Evolutionary conservation across 2,797 vertebrate species (phyloP), one percentile per base, ranked within the genome.

Genomic region (Mionectes olivaceus): DNA sequence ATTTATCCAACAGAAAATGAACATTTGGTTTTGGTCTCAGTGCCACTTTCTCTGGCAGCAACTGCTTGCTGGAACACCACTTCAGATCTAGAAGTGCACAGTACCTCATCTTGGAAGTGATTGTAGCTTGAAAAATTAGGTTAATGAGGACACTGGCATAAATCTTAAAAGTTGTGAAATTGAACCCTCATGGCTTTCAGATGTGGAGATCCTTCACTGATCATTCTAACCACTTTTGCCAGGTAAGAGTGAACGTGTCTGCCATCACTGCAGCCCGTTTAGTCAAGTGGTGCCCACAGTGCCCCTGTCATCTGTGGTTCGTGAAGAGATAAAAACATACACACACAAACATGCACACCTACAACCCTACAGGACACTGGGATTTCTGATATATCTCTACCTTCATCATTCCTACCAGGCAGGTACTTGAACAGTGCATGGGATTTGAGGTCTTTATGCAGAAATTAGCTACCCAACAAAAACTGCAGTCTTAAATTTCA

Each of bases 291-390:
- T 43, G 19, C 21, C 23, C 17, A 28, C 3, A 1, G 55, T 22
- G 21, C 5, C 30, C 4, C 14, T 55, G 13, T 53, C 15, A 13
- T 39, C 39, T 44, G 50, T 43, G n/a, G 10, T 13, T 77, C 43
- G 57, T 23, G 19, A 50, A 39, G 19, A 89, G 12, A 30, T 23
- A 43, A n/a, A 86, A 77, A 18, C 19, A 5, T 5, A 32, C 8
- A 5, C 4, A n/a, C 8, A 28, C 5, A 41, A 5, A 30, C 6
- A 8, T 1, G 3, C 10, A 19, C 12, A n/a, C 4, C 10, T 25
- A 24, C 39, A 64, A 16, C 2, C 9, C 12, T 53, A 24, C 10
- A n/a, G 41, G 17, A 39, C 27, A 33, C 19, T 24, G 9, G 5
- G 7, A 50, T 55, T 90, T 77, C 43, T 74, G 12, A 43, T 53